Conservation (phyloP, 2,888 invertebrate genomes). For the Ditylenchus weischeri region DNA sequence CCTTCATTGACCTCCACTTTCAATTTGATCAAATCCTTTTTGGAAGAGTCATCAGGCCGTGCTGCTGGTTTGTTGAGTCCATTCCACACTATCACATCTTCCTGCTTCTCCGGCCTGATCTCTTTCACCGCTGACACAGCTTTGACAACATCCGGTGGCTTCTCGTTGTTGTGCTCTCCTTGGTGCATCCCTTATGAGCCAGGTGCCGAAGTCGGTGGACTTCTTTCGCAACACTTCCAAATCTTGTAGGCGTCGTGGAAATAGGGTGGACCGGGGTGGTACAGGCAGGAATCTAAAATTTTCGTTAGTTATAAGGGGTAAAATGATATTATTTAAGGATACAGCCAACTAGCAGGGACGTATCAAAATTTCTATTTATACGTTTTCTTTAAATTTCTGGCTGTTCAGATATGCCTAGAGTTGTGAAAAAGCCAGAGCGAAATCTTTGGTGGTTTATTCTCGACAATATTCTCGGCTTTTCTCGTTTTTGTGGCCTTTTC, state of each 20-base stretch:
- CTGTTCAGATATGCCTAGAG: too few relatives aligned
- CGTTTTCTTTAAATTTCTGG: too few relatives aligned
- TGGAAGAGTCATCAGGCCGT: slow-evolving; percentile 16
- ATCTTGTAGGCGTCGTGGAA: slow-evolving; percentile 98
- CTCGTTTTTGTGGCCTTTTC: too few relatives aligned
- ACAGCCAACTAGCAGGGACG: too few relatives aligned
- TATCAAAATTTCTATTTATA: too few relatives aligned
- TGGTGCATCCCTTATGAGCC: slow-evolving; percentile 78
- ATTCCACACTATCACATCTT: slow-evolving; percentile 53
- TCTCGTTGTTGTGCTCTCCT: slow-evolving; percentile 78
- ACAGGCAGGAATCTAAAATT: slow-evolving; percentile 74
- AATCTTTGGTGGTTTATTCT: too few relatives aligned
- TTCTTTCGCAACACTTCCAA: slow-evolving; percentile 98
- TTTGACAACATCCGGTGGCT: slow-evolving; percentile 81
- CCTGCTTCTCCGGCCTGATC: slow-evolving; percentile 43
- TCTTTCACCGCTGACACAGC: slow-evolving; percentile 38
- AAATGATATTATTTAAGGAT: too few relatives aligned
- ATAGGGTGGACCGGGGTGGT: slow-evolving; percentile 86
- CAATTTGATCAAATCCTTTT: slow-evolving; percentile 11
- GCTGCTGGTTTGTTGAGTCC: slow-evolving; percentile 55
- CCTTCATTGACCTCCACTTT: slow-evolving; percentile 8
- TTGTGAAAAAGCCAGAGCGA: too few relatives aligned
- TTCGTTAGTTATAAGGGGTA: too few relatives aligned
- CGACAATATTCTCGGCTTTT: too few relatives aligned
- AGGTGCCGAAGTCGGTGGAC: slow-evolving; percentile 92